Conservation (phyloP, 2,113 vertebrate species). For the Neotragus pygmaeus region DNA sequence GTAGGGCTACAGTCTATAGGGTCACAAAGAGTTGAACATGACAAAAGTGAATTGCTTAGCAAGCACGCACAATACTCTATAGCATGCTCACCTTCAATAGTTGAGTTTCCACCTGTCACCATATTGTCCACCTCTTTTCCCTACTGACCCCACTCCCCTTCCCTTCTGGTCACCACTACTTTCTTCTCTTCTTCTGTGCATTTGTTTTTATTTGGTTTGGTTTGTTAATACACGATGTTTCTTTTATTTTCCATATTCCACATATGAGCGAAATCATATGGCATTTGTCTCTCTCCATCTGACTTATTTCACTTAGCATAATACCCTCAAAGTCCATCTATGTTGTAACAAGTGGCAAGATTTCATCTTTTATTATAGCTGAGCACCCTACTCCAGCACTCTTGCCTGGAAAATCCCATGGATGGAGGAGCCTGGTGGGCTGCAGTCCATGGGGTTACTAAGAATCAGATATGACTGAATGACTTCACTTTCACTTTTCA, state of each 20-base stretch:
- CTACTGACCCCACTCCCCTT: not conserved
- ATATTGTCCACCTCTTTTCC: not conserved
- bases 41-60: not conserved
- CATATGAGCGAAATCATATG: not conserved
- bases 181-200: not conserved
- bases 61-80: not conserved
- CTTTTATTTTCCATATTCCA: not conserved
- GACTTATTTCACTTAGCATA: not conserved
- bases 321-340: not conserved
- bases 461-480: fast-evolving
- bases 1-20: not conserved
- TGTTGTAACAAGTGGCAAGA: not conserved
- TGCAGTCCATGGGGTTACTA: fast-evolving
- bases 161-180: not conserved
- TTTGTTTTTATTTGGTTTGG: not conserved
- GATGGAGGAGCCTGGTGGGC: not conserved
- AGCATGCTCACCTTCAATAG: not conserved
- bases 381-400: not conserved
- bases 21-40: not conserved
- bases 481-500: not conserved
- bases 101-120: not conserved
- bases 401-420: not conserved
- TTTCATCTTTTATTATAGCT: not conserved
- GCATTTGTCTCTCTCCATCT: not conserved
- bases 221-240: not conserved